phyloP scores from a whole-genome alignment of 2,797 vertebrate species.

The Gymnothorax javanicus region DNA sequence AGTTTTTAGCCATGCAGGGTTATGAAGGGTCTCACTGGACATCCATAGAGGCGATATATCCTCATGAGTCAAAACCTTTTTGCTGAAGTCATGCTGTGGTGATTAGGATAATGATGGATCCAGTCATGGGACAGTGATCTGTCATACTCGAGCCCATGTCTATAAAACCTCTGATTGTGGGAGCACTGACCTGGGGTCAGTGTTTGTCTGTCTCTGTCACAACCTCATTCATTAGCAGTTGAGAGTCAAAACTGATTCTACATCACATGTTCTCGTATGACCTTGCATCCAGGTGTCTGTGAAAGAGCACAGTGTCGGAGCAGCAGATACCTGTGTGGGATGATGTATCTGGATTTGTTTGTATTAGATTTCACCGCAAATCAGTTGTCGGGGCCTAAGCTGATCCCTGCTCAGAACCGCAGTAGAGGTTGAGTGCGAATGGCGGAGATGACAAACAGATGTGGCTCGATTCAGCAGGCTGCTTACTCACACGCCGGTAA shows the following conservation, averaged over 20 bases:
- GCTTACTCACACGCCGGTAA: constrained; percentile 45
- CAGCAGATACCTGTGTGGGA: not conserved
- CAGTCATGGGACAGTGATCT: not conserved
- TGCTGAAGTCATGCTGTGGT: not conserved
- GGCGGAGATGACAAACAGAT: constrained; percentile 43
- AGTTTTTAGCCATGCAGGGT: not conserved
- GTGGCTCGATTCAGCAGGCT: constrained; percentile 35
- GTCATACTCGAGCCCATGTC: not conserved
- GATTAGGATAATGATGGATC: not conserved
- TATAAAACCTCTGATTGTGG: not conserved
- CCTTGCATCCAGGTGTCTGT: constrained; percentile 4
- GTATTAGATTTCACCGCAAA: not conserved
- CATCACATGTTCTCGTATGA: not conserved
- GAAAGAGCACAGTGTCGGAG: not conserved
- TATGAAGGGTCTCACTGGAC: not conserved
- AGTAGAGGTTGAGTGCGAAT: not conserved
- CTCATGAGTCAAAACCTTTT: not conserved
- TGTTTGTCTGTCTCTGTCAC: not conserved
- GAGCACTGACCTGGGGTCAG: not conserved
- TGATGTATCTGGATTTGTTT: not conserved
- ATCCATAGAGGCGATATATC: not conserved
- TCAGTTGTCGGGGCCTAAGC: not conserved
- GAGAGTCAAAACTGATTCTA: not conserved
- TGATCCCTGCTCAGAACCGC: not conserved
- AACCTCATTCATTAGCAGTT: not conserved